Conservation (phyloP, 2,797 vertebrate species). For the Kryptopterus vitreolus region DNA sequence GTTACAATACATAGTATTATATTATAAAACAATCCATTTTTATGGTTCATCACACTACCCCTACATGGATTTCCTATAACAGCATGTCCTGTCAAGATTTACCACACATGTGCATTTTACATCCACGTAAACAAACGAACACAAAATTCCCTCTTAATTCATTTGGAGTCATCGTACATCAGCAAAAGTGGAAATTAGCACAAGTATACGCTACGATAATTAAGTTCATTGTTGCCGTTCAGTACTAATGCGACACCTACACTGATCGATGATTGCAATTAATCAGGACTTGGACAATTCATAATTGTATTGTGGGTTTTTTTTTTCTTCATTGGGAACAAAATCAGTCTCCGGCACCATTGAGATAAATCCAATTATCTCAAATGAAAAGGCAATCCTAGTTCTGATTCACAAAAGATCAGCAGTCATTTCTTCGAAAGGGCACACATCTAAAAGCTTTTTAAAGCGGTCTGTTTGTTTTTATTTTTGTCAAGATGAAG, state of each 20-base stretch:
- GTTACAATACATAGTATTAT: background rate
- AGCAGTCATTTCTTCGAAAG: conserved; percentile 14
- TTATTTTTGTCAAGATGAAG: conserved; percentile 14
- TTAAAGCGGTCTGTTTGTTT: conserved; percentile 12
- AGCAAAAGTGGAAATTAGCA: background rate
- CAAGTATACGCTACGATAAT: background rate
- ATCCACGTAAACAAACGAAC: background rate
- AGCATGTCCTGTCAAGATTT: background rate
- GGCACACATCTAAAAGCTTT: conserved; percentile 10
- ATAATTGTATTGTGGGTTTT: background rate
- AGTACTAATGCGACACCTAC: background rate
- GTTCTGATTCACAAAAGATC: conserved; percentile 39
- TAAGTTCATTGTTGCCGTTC: background rate
- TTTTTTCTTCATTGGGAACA: background rate
- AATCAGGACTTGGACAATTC: conserved; percentile 28
- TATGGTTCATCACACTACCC: background rate
- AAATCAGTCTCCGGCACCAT: background rate
- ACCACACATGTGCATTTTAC: background rate
- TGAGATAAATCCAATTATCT: conserved; percentile 44
- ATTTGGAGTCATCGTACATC: background rate
- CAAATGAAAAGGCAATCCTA: conserved; percentile 40
- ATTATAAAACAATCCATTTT: background rate
- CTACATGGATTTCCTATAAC: background rate
- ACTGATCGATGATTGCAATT: conserved; percentile 13
- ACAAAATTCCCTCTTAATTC: background rate